Evolutionary conservation across 2,113 vertebrate species (phyloP).

Genomic region (Calypte anna): DNA sequence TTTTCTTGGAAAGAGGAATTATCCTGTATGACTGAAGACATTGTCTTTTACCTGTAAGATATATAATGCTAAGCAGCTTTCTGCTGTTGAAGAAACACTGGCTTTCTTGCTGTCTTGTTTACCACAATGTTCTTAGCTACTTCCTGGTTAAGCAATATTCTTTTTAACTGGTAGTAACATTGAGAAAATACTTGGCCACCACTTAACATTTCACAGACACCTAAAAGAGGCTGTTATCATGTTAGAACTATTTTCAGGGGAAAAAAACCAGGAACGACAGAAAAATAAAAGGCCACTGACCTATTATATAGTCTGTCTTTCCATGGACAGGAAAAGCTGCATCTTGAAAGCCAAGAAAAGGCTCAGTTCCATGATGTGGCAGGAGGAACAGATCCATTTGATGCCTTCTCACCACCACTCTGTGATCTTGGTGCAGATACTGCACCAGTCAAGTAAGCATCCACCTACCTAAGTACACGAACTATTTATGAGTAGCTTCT

Average conservation of each 20-base stretch:
- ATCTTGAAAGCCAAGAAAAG: not conserved
- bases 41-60: not conserved
- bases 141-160: not conserved
- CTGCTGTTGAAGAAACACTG: not conserved
- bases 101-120: not conserved
- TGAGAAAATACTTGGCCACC: not conserved
- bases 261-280: not conserved
- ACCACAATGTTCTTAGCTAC: not conserved
- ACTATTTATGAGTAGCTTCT: not conserved
- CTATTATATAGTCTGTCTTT: not conserved
- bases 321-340: not conserved
- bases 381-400: not conserved
- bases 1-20: not conserved
- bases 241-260: not conserved
- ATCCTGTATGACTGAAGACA: not conserved
- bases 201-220: not conserved
- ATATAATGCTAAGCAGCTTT: not conserved
- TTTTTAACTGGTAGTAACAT: not conserved
- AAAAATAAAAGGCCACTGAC: not conserved
- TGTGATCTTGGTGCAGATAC: not conserved
- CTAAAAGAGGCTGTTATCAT: not conserved
- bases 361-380: not conserved
- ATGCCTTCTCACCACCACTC: not conserved
- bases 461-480: not conserved
- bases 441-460: fast-evolving